phyloP scores from a whole-genome alignment of 1,140 invertebrate genomes.

The Choristoneura fumiferana region DNA sequence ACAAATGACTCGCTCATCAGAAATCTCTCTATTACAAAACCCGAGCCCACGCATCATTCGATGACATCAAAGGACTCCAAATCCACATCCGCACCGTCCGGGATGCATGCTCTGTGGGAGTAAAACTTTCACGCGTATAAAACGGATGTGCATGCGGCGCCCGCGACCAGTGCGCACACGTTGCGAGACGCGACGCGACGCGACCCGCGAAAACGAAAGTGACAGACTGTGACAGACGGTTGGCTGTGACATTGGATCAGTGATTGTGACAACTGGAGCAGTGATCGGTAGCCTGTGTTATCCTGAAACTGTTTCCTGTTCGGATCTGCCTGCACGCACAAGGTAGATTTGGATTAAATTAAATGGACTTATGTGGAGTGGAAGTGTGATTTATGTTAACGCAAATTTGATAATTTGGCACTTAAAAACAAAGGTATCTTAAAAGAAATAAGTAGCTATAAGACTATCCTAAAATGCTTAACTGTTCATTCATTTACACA shows the following conservation, averaged over 20 bases:
- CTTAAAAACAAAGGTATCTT: too few species aligned
- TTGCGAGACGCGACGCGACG: slow-evolving; percentile 41
- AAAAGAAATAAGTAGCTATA: too few species aligned
- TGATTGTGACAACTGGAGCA: slow-evolving; percentile 67
- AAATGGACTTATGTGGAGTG: slow-evolving; percentile 26
- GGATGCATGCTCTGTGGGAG: slow-evolving; percentile 56
- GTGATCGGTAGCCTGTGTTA: slow-evolving; percentile 69
- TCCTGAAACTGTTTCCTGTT: slow-evolving; percentile 65
- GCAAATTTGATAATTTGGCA: too few species aligned
- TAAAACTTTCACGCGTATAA: slow-evolving; percentile 72
- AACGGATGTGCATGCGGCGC: slow-evolving; percentile 50
- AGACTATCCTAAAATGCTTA: too few species aligned
- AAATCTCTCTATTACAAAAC: slow-evolving; percentile 19
- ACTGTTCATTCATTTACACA: too few species aligned
- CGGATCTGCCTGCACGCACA: slow-evolving; percentile 59
- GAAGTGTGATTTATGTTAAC: background rate
- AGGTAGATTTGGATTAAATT: slow-evolving; percentile 60
- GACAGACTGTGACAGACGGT: slow-evolving; percentile 35
- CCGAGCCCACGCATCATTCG: slow-evolving; percentile 31
- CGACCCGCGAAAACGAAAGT: slow-evolving; percentile 66
- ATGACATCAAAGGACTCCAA: slow-evolving; percentile 61
- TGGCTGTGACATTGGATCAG: slow-evolving; percentile 53
- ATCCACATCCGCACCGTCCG: slow-evolving; percentile 60
- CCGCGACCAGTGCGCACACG: slow-evolving; percentile 61
- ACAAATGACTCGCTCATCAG: too few species aligned